Evolutionary conservation across 2,113 vertebrate genomes (phyloP).

Genomic region (Heteronetta atricapilla): DNA sequence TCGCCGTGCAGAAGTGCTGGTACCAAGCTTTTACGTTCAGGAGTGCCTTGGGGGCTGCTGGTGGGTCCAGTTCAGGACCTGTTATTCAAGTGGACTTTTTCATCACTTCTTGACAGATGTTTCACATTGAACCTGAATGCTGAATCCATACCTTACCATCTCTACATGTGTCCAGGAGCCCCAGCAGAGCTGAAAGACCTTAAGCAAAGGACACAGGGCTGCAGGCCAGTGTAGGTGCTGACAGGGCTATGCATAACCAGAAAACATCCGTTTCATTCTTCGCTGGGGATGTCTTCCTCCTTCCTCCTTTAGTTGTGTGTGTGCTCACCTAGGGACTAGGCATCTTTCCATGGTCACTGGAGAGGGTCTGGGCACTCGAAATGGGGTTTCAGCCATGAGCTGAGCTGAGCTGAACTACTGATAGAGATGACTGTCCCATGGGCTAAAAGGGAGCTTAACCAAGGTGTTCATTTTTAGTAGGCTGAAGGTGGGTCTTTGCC

Average conservation of each 20-base stretch:
- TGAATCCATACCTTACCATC: background rate
- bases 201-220: background rate
- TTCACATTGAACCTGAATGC: background rate
- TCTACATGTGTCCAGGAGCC: no score
- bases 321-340: background rate
- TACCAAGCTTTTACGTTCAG: background rate
- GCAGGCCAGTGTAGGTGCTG: background rate
- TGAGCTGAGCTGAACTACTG: background rate
- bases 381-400: background rate
- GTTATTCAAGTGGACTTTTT: background rate
- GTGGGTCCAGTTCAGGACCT: background rate
- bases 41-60: background rate
- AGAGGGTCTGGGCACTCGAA: background rate
- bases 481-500: background rate
- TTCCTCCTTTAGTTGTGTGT: background rate
- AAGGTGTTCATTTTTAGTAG: background rate
- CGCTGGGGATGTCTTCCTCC: accelerated
- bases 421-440: background rate
- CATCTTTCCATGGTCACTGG: background rate
- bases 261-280: background rate
- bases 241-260: background rate
- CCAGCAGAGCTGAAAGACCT: background rate
- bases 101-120: background rate
- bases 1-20: background rate
- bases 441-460: background rate